phyloP scores from a whole-genome alignment of 2,888 invertebrate species.

The Drosophila robusta region DNA sequence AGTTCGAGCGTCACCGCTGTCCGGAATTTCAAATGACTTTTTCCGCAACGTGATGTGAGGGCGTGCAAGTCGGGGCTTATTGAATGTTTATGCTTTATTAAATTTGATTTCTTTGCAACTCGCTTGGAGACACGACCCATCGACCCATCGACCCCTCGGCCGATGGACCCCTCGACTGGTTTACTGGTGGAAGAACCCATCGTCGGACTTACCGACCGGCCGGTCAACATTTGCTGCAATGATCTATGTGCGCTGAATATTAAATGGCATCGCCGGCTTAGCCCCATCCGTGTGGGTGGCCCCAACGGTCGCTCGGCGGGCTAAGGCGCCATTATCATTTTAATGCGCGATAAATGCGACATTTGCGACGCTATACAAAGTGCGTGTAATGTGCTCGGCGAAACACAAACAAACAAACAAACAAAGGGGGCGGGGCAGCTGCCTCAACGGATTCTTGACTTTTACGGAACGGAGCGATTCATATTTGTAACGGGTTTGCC shows the following conservation, averaged over 20 bases:
- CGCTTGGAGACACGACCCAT: constrained; percentile 26
- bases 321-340: constrained; percentile 82
- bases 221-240: constrained; percentile 82
- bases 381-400: constrained; percentile 75
- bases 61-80: constrained; percentile 77
- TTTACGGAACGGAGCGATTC: constrained; percentile 50
- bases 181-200: constrained; percentile 7
- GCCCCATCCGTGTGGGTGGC: constrained; percentile 1
- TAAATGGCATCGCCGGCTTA: constrained; percentile 72
- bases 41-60: constrained; percentile 31
- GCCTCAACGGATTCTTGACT: constrained; percentile 45
- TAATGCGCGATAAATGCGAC: constrained; percentile 84
- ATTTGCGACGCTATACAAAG: constrained; percentile 82
- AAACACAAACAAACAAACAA: constrained; percentile 42
- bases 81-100: constrained; percentile 85
- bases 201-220: constrained; percentile 23
- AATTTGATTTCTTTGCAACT: constrained; percentile 82
- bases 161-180: constrained; percentile 10
- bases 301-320: neutral
- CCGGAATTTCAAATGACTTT: constrained; percentile 81
- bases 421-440: neutral
- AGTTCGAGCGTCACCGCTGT: constrained; percentile 52
- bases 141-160: too few relatives aligned
- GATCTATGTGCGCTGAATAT: constrained; percentile 85
- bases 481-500: constrained; percentile 71